Conservation (phyloP, 2,113 vertebrate genomes). For the Sphaerodactylus townsendi region DNA sequence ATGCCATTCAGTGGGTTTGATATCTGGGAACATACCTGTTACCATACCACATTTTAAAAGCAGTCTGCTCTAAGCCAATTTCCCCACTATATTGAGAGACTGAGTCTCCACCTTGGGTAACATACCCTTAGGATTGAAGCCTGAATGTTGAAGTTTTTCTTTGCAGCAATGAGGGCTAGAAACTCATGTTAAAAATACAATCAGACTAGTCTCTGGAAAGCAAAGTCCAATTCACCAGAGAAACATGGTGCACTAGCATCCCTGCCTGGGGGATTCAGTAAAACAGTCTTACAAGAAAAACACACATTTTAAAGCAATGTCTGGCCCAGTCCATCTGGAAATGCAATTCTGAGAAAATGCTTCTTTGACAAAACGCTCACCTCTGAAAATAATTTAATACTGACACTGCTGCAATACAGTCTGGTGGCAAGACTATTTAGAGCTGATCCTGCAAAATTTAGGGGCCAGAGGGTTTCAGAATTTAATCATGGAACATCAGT, state of each 20-base stretch:
- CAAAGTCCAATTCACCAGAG: neutral
- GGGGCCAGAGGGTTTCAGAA: neutral
- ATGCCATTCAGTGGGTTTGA: too few species aligned
- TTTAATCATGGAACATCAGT: neutral
- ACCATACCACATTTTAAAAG: too few species aligned
- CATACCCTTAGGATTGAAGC: too few species aligned
- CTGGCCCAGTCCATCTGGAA: neutral
- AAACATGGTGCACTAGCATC: neutral
- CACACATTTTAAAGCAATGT: neutral
- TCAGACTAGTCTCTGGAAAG: neutral
- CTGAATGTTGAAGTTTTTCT: neutral
- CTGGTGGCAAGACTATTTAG: neutral
- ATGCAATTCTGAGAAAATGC: neutral
- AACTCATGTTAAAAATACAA: neutral
- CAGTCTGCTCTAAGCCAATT: too few species aligned
- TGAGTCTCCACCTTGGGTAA: too few species aligned
- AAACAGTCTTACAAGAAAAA: neutral
- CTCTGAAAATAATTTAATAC: slow-evolving; percentile 9
- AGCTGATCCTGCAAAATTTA: neutral
- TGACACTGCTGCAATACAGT: neutral
- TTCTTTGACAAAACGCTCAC: neutral
- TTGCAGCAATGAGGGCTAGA: neutral
- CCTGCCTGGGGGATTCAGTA: neutral
- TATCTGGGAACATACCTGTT: too few species aligned
- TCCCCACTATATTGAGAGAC: too few species aligned